phyloP scores from a whole-genome alignment of 2,888 invertebrate species.

The Drosophila ezoana region DNA sequence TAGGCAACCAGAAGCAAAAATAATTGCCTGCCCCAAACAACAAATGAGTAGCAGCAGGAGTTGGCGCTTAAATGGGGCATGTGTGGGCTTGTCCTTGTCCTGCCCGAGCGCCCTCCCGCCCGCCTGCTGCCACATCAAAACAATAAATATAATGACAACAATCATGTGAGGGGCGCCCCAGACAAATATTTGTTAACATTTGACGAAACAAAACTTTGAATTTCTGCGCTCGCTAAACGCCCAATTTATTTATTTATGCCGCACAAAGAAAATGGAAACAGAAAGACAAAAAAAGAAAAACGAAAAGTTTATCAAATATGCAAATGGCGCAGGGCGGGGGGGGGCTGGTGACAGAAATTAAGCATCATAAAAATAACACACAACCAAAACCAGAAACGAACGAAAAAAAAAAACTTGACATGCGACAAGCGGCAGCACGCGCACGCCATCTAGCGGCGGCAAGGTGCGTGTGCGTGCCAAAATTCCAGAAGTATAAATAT shows the following conservation, averaged over 20 bases:
- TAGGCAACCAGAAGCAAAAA: slow-evolving; percentile 39
- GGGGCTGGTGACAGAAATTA: slow-evolving; percentile 67
- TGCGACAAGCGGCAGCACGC: slow-evolving; percentile 34
- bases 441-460: slow-evolving; percentile 52
- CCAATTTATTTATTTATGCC: slow-evolving; percentile 67
- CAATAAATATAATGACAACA: slow-evolving; percentile 61
- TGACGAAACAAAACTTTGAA: slow-evolving; percentile 55
- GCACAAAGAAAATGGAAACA: background rate
- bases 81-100: slow-evolving; percentile 25
- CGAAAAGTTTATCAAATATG: slow-evolving; percentile 65
- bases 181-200: slow-evolving; percentile 56
- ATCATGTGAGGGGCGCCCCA: slow-evolving; percentile 40
- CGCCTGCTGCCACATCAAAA: slow-evolving; percentile 29
- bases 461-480: slow-evolving; percentile 42
- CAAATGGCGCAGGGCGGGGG: slow-evolving; percentile 48
- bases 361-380: slow-evolving; percentile 66
- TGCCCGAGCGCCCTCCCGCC: background rate
- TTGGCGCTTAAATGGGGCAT: background rate
- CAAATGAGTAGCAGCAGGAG: slow-evolving; percentile 18
- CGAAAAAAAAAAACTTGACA: slow-evolving; percentile 46
- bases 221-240: slow-evolving; percentile 52
- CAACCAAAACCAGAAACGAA: slow-evolving; percentile 10
- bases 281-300: background rate
- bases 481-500: slow-evolving; percentile 45
- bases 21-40: slow-evolving; percentile 47